phyloP scores from a whole-genome alignment of 2,797 vertebrate genomes.

The Myripristis jacobus region DNA sequence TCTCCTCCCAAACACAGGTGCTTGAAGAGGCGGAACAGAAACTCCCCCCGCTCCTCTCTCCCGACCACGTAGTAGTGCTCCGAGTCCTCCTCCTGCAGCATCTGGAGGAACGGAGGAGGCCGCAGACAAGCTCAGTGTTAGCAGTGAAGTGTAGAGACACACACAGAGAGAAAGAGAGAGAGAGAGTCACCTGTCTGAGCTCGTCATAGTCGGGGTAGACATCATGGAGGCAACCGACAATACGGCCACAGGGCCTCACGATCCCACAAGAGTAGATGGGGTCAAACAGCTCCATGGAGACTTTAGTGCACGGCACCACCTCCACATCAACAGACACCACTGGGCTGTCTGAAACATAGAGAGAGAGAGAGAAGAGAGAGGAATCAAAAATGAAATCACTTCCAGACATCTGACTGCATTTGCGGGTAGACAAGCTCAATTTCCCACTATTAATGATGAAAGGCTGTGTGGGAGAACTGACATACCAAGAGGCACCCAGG shows the following conservation, averaged over 20 bases:
- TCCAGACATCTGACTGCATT: conserved; percentile 13
- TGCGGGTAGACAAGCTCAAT: conserved; percentile 45
- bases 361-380: conserved; percentile 6
- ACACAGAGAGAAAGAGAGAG: not conserved
- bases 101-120: conserved; percentile 57
- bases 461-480: conserved; percentile 27
- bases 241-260: conserved; percentile 64
- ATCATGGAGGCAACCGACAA: conserved; percentile 73
- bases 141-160: not conserved
- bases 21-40: conserved; percentile 83
- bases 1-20: conserved; percentile 84
- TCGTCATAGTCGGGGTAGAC: conserved; percentile 70
- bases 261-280: conserved; percentile 73
- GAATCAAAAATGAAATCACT: conserved; percentile 9
- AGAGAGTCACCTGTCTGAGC: conserved; percentile 66
- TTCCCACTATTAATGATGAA: conserved; percentile 39
- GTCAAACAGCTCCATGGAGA: conserved; percentile 80
- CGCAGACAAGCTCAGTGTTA: not conserved
- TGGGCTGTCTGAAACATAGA: conserved; percentile 52
- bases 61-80: conserved; percentile 74
- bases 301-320: conserved; percentile 67
- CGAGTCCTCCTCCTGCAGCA: conserved; percentile 81
- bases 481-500: conserved; percentile 72
- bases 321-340: conserved; percentile 68
- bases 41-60: conserved; percentile 75